Conservation (phyloP, 2,888 invertebrate genomes). For the Congeria kusceri region DNA sequence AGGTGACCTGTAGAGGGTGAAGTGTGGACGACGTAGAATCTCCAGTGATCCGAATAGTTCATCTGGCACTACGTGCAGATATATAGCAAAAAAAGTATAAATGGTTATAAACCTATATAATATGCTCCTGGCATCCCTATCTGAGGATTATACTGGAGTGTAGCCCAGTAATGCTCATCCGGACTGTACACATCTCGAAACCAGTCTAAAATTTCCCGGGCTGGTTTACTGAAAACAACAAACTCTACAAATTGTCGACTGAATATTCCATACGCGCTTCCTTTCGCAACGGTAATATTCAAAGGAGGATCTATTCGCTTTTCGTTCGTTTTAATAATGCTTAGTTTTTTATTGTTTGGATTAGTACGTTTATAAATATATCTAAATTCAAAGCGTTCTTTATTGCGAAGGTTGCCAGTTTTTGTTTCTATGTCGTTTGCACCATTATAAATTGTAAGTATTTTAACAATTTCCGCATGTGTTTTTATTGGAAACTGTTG, state of each 20-base stretch:
- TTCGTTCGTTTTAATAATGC: constrained; percentile 46
- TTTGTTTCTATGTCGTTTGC: constrained; percentile 84
- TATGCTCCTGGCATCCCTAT: constrained; percentile 79
- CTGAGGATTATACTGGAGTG: constrained; percentile 81
- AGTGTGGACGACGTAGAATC: no score
- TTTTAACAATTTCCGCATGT: constrained; percentile 83
- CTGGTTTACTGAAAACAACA: constrained; percentile 74
- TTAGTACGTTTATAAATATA: constrained; percentile 59
- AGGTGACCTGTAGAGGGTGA: no score
- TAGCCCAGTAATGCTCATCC: constrained; percentile 85
- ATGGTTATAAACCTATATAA: constrained; percentile 82
- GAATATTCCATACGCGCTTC: constrained; percentile 84
- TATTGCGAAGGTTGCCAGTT: constrained; percentile 70
- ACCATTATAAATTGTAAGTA: constrained; percentile 83
- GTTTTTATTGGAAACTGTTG: constrained; percentile 84
- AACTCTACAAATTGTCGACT: constrained; percentile 82
- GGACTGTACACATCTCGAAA: constrained; percentile 79
- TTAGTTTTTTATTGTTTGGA: constrained; percentile 42
- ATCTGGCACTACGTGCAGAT: no score
- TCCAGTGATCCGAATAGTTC: no score
- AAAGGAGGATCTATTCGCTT: constrained; percentile 60
- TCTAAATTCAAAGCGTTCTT: constrained; percentile 56
- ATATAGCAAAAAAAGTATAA: no score
- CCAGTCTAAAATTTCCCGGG: constrained; percentile 82
- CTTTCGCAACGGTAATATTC: constrained; percentile 77